A percentile compares a stretch with the other conserved stretches of the same genome.
phyloP scores from a whole-genome alignment of 1,140 invertebrate species.

The Tetramorium parvispinum region DNA sequence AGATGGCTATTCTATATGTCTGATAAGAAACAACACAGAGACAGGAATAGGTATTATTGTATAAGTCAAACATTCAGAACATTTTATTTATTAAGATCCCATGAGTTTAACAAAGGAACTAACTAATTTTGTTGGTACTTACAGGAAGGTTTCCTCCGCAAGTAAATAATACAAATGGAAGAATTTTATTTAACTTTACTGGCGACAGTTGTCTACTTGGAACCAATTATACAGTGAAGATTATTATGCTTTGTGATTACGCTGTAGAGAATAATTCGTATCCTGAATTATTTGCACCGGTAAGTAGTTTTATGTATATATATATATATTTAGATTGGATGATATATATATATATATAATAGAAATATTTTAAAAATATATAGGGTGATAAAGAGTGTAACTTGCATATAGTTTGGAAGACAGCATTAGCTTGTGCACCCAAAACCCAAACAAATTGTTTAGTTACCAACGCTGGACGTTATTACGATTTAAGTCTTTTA shows the following conservation, averaged over 20 bases:
- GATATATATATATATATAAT: slow-evolving; percentile 18
- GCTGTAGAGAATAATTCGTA: slow-evolving; percentile 48
- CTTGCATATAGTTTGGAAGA: slow-evolving; percentile 74
- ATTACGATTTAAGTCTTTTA: slow-evolving; percentile 79
- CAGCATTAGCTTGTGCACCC: slow-evolving; percentile 67
- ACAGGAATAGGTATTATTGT: slow-evolving; percentile 77
- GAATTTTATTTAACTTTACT: slow-evolving; percentile 75
- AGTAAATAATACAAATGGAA: slow-evolving; percentile 59
- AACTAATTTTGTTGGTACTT: slow-evolving; percentile 48
- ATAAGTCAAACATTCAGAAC: not conserved
- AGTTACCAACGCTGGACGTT: slow-evolving; percentile 62
- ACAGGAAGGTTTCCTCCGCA: slow-evolving; percentile 76
- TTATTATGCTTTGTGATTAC: slow-evolving; percentile 81
- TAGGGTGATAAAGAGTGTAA: slow-evolving; percentile 73
- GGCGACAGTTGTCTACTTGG: slow-evolving; percentile 75
- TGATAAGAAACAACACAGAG: slow-evolving; percentile 70
- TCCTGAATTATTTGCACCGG: slow-evolving; percentile 72
- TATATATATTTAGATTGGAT: not conserved
- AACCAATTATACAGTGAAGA: slow-evolving; percentile 72
- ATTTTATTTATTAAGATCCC: slow-evolving; percentile 2
- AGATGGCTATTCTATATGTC: slow-evolving; percentile 75
- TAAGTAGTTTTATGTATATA: slow-evolving; percentile 61
- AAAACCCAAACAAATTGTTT: slow-evolving; percentile 74
- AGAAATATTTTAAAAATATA: slow-evolving; percentile 49
- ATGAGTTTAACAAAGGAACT: slow-evolving; percentile 14